These are phyloP conservation scores for Pseudomyrmex sp. DNA, from an alignment of 1,140 invertebrate species.

Conservation along the genomic window DNA sequence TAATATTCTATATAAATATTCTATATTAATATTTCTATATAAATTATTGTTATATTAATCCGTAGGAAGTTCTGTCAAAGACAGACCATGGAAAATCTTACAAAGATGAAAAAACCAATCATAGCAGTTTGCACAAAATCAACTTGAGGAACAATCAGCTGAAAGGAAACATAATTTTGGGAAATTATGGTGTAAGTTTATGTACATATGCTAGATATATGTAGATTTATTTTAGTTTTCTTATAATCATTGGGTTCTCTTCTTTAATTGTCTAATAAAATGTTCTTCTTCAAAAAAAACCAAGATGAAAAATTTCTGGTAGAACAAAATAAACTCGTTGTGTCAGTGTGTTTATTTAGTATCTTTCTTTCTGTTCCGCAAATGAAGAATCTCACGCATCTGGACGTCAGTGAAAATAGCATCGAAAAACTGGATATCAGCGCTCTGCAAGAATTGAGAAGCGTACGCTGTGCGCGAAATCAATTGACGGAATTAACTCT, in stretches of 20 bases:
- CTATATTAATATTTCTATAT: not conserved
- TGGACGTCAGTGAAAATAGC: conserved; percentile 92
- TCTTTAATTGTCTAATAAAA: not conserved
- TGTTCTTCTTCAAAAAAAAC: not conserved
- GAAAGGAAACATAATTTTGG: conserved; percentile 93
- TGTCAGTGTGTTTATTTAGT: too few species aligned
- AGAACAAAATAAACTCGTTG: too few species aligned
- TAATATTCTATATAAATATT: conserved; percentile 1
- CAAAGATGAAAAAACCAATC: conserved; percentile 81
- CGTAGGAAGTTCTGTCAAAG: conserved; percentile 81
- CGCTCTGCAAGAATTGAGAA: conserved; percentile 89
- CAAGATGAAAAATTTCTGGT: not conserved
- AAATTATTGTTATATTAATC: conserved; percentile 10
- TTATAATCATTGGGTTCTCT: too few species aligned
- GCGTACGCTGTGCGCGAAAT: conserved; percentile 90
- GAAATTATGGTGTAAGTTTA: conserved; percentile 91
- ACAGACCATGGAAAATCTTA: conserved; percentile 76
- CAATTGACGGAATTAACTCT: conserved; percentile 89
- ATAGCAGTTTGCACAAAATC: conserved; percentile 88
- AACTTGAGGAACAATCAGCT: conserved; percentile 91
- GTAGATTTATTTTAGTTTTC: too few species aligned
- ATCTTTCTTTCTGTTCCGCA: conserved; percentile 3
- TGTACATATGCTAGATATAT: not conserved
- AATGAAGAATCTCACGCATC: conserved; percentile 88
- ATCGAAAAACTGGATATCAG: conserved; percentile 91